A percentile compares a stretch with the other conserved stretches of the same genome.
Evolutionary conservation across 2,113 vertebrate genomes (phyloP).

Genomic region (Solea senegalensis): DNA sequence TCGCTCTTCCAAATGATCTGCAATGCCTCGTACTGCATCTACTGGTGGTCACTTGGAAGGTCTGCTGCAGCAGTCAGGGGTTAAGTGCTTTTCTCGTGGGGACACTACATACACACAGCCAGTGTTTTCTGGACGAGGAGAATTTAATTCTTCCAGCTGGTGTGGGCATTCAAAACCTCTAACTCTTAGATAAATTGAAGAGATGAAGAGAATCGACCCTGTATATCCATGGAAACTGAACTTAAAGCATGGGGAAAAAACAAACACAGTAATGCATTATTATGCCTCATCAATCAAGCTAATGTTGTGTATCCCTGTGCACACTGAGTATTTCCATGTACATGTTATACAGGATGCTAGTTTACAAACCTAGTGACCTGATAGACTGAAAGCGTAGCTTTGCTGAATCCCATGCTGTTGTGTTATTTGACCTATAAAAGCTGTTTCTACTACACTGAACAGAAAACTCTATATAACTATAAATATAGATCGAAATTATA

Average conservation of each 20-base stretch:
- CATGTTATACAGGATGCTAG: slow-evolving; percentile 11
- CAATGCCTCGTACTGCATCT: slow-evolving; percentile 18
- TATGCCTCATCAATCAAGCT: slow-evolving; percentile 41
- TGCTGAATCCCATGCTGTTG: no score
- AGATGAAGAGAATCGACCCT: slow-evolving; percentile 22
- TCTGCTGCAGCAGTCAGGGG: not conserved
- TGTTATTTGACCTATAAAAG: no score
- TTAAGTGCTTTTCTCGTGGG: slow-evolving; percentile 15
- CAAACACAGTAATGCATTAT: slow-evolving; percentile 18
- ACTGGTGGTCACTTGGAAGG: not conserved
- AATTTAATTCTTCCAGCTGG: slow-evolving; percentile 14
- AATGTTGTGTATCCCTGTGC: slow-evolving; percentile 27
- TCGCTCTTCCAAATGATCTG: slow-evolving; percentile 21
- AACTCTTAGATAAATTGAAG: slow-evolving; percentile 5
- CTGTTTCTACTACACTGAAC: no score
- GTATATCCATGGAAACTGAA: slow-evolving; percentile 30
- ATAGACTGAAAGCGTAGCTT: no score
- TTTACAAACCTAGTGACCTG: slow-evolving; percentile 17
- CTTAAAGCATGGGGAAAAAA: slow-evolving; percentile 6
- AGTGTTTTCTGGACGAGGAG: slow-evolving; percentile 9
- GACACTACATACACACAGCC: not conserved
- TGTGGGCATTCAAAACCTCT: slow-evolving; percentile 15
- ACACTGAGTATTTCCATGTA: slow-evolving; percentile 33
- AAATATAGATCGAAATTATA: no score
- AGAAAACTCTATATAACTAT: no score